These are phyloP conservation scores for Stenopsyche tienmushanensis DNA, from an alignment of 1,140 invertebrate species.

Conservation along the genomic window DNA sequence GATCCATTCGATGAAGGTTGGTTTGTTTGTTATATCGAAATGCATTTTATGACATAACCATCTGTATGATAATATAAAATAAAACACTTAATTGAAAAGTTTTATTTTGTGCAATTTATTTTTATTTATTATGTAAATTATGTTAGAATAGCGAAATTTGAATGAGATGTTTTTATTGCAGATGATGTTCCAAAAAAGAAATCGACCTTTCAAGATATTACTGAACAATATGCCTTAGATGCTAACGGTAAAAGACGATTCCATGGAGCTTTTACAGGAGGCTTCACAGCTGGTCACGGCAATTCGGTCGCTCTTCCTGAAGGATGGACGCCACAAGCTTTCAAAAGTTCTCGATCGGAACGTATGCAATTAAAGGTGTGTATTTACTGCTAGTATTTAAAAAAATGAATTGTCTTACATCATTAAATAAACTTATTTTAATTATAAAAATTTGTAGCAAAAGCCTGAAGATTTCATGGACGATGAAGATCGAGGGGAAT, in stretches of 20 bases:
- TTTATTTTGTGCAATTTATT: too few species aligned
- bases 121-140: slow-evolving; percentile 25
- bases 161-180: slow-evolving; percentile 44
- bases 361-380: slow-evolving; percentile 54
- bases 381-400: background rate
- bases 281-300: slow-evolving; percentile 97
- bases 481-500: slow-evolving; percentile 92
- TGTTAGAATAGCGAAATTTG: slow-evolving; percentile 13
- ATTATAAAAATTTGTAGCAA: slow-evolving; percentile 45
- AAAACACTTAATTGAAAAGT: too few species aligned
- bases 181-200: slow-evolving; percentile 79
- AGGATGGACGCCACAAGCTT: slow-evolving; percentile 91
- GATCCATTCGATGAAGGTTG: slow-evolving; percentile 79
- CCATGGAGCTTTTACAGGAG: slow-evolving; percentile 99
- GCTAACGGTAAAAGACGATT: slow-evolving; percentile 88
- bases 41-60: too few species aligned
- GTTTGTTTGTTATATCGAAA: slow-evolving; percentile 17
- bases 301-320: slow-evolving; percentile 95
- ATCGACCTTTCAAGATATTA: slow-evolving; percentile 69
- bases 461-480: slow-evolving; percentile 97
- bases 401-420: background rate
- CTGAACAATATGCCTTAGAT: slow-evolving; percentile 88
- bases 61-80: too few species aligned
- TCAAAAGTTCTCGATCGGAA: slow-evolving; percentile 83
- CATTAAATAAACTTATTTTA: background rate